These are phyloP conservation scores for Genyomyrus donnyi DNA, from an alignment of 2,113 vertebrate genomes.

Conservation along the genomic window DNA sequence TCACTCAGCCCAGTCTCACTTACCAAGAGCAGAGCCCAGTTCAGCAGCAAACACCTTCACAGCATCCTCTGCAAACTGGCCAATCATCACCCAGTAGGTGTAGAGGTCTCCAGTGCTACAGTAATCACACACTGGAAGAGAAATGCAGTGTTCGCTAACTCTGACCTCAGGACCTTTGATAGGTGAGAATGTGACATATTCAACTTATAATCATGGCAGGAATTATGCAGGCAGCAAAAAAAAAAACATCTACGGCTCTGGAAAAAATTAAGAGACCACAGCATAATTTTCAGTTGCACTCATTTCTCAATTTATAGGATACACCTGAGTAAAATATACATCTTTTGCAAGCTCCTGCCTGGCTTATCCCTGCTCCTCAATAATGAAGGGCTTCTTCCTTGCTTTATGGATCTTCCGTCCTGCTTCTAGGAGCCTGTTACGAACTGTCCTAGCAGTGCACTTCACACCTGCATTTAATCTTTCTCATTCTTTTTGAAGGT, in stretches of 20 bases:
- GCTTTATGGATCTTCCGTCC: background rate
- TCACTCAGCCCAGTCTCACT: slow-evolving; percentile 37
- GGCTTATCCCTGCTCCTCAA: background rate
- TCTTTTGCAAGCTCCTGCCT: background rate
- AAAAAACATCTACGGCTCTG: background rate
- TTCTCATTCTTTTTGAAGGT: background rate
- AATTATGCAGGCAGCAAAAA: background rate
- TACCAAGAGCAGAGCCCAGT: slow-evolving; percentile 81
- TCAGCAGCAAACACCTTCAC: slow-evolving; percentile 84
- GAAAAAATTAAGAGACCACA: background rate
- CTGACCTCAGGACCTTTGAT: background rate
- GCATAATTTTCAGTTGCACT: background rate
- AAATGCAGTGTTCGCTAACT: slow-evolving; percentile 13
- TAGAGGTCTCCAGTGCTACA: slow-evolving; percentile 84
- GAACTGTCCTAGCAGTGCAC: background rate
- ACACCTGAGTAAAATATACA: background rate
- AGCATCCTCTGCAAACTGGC: slow-evolving; percentile 67
- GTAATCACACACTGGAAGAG: slow-evolving; percentile 81
- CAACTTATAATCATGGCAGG: background rate
- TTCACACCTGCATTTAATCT: background rate
- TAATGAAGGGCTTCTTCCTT: background rate
- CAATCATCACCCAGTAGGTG: slow-evolving; percentile 77
- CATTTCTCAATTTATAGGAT: background rate
- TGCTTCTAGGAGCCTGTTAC: background rate
- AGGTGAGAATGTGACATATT: background rate